Evolutionary conservation across 2,797 vertebrate genomes (phyloP).

Genomic region (Pangasius djambal): DNA sequence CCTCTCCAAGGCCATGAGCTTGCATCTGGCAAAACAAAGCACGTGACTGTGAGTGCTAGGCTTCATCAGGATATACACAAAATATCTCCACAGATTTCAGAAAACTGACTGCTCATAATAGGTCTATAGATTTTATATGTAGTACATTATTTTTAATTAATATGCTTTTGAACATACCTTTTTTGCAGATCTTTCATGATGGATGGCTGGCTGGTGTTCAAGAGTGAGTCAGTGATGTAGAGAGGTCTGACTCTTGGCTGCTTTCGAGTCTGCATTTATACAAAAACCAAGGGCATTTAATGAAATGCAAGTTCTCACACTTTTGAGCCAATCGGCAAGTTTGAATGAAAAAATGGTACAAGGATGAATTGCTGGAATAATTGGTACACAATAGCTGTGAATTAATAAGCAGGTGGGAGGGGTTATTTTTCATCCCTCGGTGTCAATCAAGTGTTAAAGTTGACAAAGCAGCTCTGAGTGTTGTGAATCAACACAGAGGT

Average conservation of each 20-base stretch:
- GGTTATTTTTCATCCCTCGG: constrained; percentile 52
- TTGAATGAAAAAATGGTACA: constrained; percentile 67
- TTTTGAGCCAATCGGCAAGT: constrained; percentile 71
- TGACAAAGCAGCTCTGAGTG: constrained; percentile 37
- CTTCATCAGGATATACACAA: not conserved
- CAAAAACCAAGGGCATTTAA: constrained; percentile 61
- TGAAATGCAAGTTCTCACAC: constrained; percentile 72
- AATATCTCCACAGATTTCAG: not conserved
- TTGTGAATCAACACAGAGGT: constrained; percentile 52
- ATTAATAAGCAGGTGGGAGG: constrained; percentile 71
- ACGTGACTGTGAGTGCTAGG: not conserved
- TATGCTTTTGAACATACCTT: constrained; percentile 62
- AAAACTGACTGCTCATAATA: too few species aligned
- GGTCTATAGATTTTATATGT: not conserved
- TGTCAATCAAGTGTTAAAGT: constrained; percentile 55
- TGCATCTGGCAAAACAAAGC: constrained; percentile 57
- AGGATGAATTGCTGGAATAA: constrained; percentile 70
- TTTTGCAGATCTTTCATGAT: constrained; percentile 74
- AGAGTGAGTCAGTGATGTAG: constrained; percentile 35
- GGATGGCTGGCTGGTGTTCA: constrained; percentile 34
- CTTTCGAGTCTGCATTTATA: constrained; percentile 57
- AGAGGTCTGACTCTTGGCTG: constrained; percentile 8
- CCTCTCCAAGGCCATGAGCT: constrained; percentile 71
- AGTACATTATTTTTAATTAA: not conserved
- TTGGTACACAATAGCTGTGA: constrained; percentile 63